Base-by-base conservation (phyloP, 37 sponge, comb jelly and placozoan genomes). In the Hexactinellida sp. region DNA sequence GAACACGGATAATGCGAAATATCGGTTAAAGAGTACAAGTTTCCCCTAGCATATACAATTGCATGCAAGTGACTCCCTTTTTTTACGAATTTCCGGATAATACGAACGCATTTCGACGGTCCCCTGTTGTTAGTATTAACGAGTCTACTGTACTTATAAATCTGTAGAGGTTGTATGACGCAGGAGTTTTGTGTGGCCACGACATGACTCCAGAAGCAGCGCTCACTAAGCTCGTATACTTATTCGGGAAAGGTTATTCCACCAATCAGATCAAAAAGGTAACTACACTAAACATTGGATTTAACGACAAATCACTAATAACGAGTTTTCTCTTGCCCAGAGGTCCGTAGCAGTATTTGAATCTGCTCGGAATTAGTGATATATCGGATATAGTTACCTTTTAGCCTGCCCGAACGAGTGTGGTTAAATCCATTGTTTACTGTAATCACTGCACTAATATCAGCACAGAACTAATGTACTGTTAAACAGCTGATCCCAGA, bases 171-270 rank as follows among this genome's bases (percentile, higher is more conserved):
- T 87, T 98, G 37, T 39, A 32, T 10, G 83, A 85, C 36, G 90
- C 88, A 39, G 96, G 96, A 36, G 90, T 95, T n/a, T 47, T 98
- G 19, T 86, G 91, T 32, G 99, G 99, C 24, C 91, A 84, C 35
- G 99, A 98, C 85, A 95, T 98, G 99, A 98, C 99, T 36, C 86
- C 92, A 38, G 99, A 98, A 55, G 99, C 99, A 55, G 96, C 99
- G 23, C 92, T 98, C 36, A 92, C 99, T 35, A 98, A 98, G 54
- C 90, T 98, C 13, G 90, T 92, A 24, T 95, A 93, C 84, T 39
- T 94, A 38, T 84, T 98, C 30, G 88, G 92, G 10, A 87, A 87
- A 84, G 36, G 35, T 21, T 84, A 30, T 23, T 38, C 89, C 19
- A 24, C 24, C 19, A 85, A 93, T 51, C 63, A 93, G 84, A 84